A percentile compares a stretch with the other conserved stretches of the same genome.
Evolutionary conservation across 2,888 invertebrate genomes (phyloP).

Genomic region (Invenusta paracnida): DNA sequence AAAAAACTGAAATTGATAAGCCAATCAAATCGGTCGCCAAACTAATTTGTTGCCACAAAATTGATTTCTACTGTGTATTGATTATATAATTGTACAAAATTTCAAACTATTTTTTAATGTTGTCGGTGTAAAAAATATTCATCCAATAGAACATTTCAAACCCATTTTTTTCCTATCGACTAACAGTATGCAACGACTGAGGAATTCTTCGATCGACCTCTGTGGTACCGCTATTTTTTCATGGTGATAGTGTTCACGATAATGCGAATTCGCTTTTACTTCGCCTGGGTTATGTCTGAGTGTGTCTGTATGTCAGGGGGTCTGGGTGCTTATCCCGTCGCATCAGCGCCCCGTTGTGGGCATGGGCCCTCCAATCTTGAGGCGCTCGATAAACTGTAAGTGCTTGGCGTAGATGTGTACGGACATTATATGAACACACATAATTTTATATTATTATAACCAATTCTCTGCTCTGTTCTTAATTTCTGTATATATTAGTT

Average conservation of each 20-base stretch:
- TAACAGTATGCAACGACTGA: slow-evolving; percentile 75
- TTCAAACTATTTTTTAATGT: too few species aligned
- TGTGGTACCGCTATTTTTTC: slow-evolving; percentile 76
- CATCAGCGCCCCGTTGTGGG: slow-evolving; percentile 70
- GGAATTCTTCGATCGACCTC: slow-evolving; percentile 71
- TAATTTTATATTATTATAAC: neutral
- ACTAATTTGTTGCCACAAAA: too few species aligned
- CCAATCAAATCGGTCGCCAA: too few species aligned
- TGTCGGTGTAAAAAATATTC: too few species aligned
- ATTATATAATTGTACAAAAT: too few species aligned
- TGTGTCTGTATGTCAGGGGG: slow-evolving; percentile 86
- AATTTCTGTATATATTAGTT: neutral
- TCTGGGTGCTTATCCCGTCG: slow-evolving; percentile 80
- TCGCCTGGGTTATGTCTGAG: slow-evolving; percentile 82
- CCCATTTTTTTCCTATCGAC: too few species aligned
- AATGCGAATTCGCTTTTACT: slow-evolving; percentile 82
- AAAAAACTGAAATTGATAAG: too few species aligned
- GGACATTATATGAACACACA: neutral
- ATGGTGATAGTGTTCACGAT: slow-evolving; percentile 79
- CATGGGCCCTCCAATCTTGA: slow-evolving; percentile 71
- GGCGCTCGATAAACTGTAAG: slow-evolving; percentile 52
- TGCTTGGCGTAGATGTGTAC: neutral
- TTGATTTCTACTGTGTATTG: too few species aligned
- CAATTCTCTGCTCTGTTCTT: neutral
- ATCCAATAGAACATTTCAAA: too few species aligned